A percentile compares a stretch with the other conserved stretches of the same genome.
These are phyloP conservation scores for Synanthedon andrenaeformis DNA, from an alignment of 2,888 invertebrate genomes.

Conservation along the genomic window DNA sequence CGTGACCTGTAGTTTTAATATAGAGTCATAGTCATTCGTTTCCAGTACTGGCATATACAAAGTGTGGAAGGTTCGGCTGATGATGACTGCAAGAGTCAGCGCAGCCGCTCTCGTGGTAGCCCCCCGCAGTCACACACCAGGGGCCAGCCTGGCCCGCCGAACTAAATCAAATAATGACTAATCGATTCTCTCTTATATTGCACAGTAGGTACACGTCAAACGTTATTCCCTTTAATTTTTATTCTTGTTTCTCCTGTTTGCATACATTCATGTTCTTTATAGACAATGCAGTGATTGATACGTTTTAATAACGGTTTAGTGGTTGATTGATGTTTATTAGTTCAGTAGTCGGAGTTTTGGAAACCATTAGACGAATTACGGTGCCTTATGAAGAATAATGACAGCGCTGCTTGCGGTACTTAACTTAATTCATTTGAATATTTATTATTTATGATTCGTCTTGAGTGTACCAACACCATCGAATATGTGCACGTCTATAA, in stretches of 20 bases:
- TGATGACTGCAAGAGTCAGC: conserved; percentile 47
- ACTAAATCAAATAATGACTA: conserved; percentile 72
- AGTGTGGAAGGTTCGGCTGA: conserved; percentile 62
- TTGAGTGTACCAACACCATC: conserved; percentile 36
- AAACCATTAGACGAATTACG: conserved; percentile 58
- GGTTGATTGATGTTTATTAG: conserved; percentile 68
- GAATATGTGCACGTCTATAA: conserved; percentile 25
- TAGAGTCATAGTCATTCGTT: conserved; percentile 31
- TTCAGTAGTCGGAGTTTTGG: conserved; percentile 67
- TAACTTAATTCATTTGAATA: conserved; percentile 61
- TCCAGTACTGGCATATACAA: conserved; percentile 45
- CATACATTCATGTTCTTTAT: conserved; percentile 63
- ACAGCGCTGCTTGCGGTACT: conserved; percentile 49
- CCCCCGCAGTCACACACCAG: conserved; percentile 57
- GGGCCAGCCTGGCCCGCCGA: conserved; percentile 53
- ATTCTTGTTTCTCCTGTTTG: conserved; percentile 56
- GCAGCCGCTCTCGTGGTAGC: conserved; percentile 50
- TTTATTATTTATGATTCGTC: conserved; percentile 50
- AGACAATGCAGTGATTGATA: conserved; percentile 66
- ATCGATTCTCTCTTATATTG: conserved; percentile 68
- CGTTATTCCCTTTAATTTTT: conserved; percentile 65
- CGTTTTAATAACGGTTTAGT: conserved; percentile 58
- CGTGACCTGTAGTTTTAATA: not conserved
- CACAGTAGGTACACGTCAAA: conserved; percentile 71
- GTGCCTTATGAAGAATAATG: conserved; percentile 67